Base-by-base conservation (phyloP, 2,888 invertebrate genomes). In the Heteromyza rotundicornis region DNA sequence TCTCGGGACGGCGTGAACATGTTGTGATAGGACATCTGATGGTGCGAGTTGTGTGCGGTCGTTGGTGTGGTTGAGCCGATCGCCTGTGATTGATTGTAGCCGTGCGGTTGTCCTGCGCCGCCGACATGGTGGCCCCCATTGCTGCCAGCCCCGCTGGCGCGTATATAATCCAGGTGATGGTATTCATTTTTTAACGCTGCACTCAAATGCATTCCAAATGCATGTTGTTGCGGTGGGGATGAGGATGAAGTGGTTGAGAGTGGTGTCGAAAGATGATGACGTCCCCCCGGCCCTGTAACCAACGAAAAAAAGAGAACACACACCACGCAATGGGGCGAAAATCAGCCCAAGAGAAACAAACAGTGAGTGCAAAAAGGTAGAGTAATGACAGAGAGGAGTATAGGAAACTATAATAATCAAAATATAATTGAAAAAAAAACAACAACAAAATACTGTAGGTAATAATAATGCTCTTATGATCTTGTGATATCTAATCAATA, bases 1-100 rank as follows among this genome's bases (percentile, higher is more conserved):
- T 88, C 89, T 66, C 88, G 86, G 64, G 89, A 86, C 74, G 89
- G 89, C 76, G 88, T 89, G 84, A 92, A 92, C 92, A 92, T 92
- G 85, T 90, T 90, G 85, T 92, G 91, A 87, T 92, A 92, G 73
- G 91, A 89, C 84, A 90, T 88, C 73, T 83, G 82, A 73, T 83
- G 83, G 71, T 84, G 83, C 59, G 83, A 81, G 64, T 81, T 82
- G 65, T 82, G 81, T 3, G 71, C 72, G 59, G 58, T 60, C 0
- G 68, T 66, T 2, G 74, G 70, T 23, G 74, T 74, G 20, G 67
- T 70, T 22, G 72, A 66, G 56, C 66, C 73, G 22, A 69, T 69
- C 16, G 67, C 67, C 60, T 70, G 72, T 35, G 70, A 68, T 55
- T 72, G 77, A 66, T 76, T 75, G 59, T 78, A 80, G 65, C 72